Evolutionary conservation across 2,113 vertebrate genomes (phyloP), one percentile per base, ranked within the genome.

Genomic region (Neomonachus schauinslandi): DNA sequence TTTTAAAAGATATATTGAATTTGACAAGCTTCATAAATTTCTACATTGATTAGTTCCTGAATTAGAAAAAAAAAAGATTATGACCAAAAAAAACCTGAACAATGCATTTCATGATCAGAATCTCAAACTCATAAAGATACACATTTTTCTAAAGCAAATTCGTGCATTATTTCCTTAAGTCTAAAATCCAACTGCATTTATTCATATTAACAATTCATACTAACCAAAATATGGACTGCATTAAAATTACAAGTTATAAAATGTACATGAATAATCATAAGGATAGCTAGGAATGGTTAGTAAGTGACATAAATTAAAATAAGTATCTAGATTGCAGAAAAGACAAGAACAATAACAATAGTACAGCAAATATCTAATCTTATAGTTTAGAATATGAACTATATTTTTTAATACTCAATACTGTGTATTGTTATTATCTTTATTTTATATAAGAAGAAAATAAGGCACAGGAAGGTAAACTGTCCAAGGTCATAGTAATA

Each of bases 211-310:
- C 71, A 33, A 82, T 74, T 76, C 16, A 36, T 31, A 63, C 10
- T 61, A 82, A 81, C n/a, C 33, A n/a, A 92, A 96, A 57, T 28
- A 82, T 21, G 24, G 4, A 51, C 28, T 77, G 3, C 11, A 57
- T 80, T 72, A 92, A 96, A 74, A 87, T 77, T 61, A n/a, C 69
- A 71, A 36, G 42, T 26, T n/a, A 81, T 36, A 92, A 89, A 96
- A 76, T 61, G 2, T 53, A 19, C 2, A 16, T 57, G 19, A 90
- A 59, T 90, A 46, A 53, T 31, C 18, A 61, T 53, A 63, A 42
- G 28, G 7, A 84, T 74, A 22, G 16, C 33, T 80, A 67, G 21
- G 26, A 85, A 82, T 55, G n/a, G 9, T 90, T 49, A 55, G 16
- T 67, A 67, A 93, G 22, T 42, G 87, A 87, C 5, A 49, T 18